Evolutionary conservation across 2,113 vertebrate species (phyloP).

Genomic region (Isurus oxyrinchus): DNA sequence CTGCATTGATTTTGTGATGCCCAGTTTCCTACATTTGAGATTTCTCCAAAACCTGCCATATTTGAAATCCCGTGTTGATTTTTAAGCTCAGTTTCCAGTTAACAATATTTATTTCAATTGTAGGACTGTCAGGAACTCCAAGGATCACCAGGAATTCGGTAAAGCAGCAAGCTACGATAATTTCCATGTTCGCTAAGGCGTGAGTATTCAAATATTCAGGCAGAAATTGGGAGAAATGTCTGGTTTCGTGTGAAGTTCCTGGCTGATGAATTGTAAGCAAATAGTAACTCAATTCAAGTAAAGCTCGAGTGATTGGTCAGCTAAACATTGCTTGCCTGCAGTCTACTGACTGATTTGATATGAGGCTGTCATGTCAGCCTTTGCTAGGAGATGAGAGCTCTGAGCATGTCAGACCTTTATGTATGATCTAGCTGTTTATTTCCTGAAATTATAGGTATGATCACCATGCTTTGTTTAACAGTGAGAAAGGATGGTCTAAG

Average conservation of each 20-base stretch:
- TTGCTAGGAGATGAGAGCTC: background rate
- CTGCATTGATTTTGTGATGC: background rate
- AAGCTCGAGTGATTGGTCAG: background rate
- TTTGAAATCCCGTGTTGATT: background rate
- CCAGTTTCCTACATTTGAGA: background rate
- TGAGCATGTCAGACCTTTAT: background rate
- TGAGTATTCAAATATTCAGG: slow-evolving; percentile 51
- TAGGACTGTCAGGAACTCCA: slow-evolving; percentile 65
- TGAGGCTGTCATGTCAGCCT: background rate
- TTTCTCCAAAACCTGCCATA: background rate
- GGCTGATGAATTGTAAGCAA: background rate
- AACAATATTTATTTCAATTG: slow-evolving; percentile 16
- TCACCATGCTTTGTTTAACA: background rate
- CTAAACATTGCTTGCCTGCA: background rate
- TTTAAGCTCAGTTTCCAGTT: background rate
- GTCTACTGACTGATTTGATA: background rate
- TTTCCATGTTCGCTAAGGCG: slow-evolving; percentile 77
- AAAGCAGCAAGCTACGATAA: slow-evolving; percentile 70
- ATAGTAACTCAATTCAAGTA: background rate
- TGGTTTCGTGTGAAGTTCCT: background rate
- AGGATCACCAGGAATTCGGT: slow-evolving; percentile 71
- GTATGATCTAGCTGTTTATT: background rate
- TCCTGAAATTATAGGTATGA: background rate
- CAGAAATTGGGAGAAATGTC: background rate
- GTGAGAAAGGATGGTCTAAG: background rate